These are phyloP conservation scores for Bubo bubo DNA, from an alignment of 2,113 vertebrate genomes.

Conservation along the genomic window DNA sequence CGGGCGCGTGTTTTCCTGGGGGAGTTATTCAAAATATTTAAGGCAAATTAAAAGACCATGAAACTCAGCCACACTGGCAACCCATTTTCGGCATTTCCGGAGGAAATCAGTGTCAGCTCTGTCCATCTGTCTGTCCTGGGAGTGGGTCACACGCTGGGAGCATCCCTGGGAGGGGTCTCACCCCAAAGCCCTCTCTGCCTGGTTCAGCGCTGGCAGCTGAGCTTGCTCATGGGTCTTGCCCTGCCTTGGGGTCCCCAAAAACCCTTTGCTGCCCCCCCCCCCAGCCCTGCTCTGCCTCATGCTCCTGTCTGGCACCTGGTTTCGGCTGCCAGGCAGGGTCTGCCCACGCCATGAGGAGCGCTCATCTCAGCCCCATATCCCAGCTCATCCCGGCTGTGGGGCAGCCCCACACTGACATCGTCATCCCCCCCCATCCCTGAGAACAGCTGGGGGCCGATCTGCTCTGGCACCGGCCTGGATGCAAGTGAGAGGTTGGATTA, in stretches of 20 bases:
- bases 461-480: background rate
- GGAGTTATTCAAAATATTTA: background rate
- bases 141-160: background rate
- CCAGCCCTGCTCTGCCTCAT: background rate
- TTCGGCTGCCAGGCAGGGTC: background rate
- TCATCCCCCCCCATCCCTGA: background rate
- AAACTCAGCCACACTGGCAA: background rate
- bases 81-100: background rate
- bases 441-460: background rate
- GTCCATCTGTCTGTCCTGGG: background rate
- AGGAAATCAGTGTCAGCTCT: fast-evolving
- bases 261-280: background rate
- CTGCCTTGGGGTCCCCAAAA: background rate
- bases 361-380: background rate
- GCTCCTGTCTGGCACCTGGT: fast-evolving
- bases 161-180: background rate
- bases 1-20: background rate
- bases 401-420: background rate
- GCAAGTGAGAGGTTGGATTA: background rate
- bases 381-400: background rate
- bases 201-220: fast-evolving
- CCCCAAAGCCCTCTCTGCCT: background rate
- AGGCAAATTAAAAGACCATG: background rate
- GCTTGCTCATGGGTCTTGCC: background rate
- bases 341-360: background rate